Conservation (phyloP, 2,888 invertebrate genomes). For the Pedicia rivosa region DNA sequence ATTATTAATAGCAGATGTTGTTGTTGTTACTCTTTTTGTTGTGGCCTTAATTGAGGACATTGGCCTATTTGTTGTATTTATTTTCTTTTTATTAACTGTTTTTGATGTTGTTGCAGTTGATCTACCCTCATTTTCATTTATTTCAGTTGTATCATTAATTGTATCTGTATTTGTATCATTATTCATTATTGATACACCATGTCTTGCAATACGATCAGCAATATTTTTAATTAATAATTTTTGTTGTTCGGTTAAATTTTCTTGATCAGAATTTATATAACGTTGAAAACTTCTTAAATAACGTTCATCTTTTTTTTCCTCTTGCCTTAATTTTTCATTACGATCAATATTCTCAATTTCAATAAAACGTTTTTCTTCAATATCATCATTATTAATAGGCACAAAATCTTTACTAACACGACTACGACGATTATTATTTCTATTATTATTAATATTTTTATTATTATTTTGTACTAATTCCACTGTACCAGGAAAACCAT, state of each 20-base stretch:
- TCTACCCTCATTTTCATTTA: slow-evolving; percentile 5
- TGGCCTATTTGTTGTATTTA: slow-evolving; percentile 7
- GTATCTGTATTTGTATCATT: background rate
- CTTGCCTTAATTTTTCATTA: background rate
- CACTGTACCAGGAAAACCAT: slow-evolving; percentile 28
- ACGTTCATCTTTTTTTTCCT: background rate
- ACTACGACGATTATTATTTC: slow-evolving; percentile 6
- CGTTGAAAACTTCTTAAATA: slow-evolving; percentile 1
- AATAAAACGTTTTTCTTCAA: no score
- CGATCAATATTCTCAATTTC: background rate
- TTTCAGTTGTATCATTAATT: background rate
- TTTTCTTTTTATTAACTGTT: background rate
- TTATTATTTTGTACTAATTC: slow-evolving; percentile 24
- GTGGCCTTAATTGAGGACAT: slow-evolving; percentile 1
- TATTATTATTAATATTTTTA: no score
- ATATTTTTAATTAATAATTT: slow-evolving; percentile 29
- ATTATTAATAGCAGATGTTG: slow-evolving; percentile 17
- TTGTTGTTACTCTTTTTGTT: slow-evolving; percentile 8
- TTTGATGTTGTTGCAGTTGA: background rate
- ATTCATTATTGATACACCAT: slow-evolving; percentile 4
- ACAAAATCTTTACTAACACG: slow-evolving; percentile 6
- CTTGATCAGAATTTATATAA: slow-evolving; percentile 19
- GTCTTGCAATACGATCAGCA: slow-evolving; percentile 27
- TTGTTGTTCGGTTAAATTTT: slow-evolving; percentile 28
- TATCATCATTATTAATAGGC: background rate